Base-by-base conservation (phyloP, 35 echinoderm and acorn worm species). In the Apostichopus californicus region DNA sequence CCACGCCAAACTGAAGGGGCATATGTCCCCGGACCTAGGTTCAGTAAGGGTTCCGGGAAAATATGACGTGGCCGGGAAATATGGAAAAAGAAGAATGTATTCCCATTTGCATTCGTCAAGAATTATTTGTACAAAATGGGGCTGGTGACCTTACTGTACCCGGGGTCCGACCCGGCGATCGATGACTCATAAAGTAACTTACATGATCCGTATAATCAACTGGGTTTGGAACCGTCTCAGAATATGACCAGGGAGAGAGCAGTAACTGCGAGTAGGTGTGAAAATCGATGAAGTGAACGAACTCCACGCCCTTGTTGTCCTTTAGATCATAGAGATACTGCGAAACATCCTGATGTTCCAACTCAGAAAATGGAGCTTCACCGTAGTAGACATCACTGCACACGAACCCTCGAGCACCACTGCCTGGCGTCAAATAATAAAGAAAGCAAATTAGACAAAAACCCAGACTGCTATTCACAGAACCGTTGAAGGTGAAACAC, bases 181-280 rank as follows among this genome's bases (percentile, higher is more conserved):
- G 34, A 46, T 46, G 34, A 46, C 34, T 46, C 34, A 2, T 46
- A 46, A 46, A 46, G 12, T 61, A 85, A 59, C 90, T 92, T 87
- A 95, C 94, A n/a, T 95, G 94, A 55, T 93, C 92, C 5, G 17
- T 24, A n/a, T 9, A 8, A 9, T 96, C 95, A 5, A 83, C 54
- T 77, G 95, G 95, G 9, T 92, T 68, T 3, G 75, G 79, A 5
- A 87, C 88, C 22, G 68, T 71, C 6, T 59, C 66, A 1, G 92
- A 94, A 75, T 96, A 96, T 0, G 92, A 93, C 95, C 95, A 96
- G 0, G 95, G 95, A 1, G 77, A 55, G 12, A 96, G 84, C 55
- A 94, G 90, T 21, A 94, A 86, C 55, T 96, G 95, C 15, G 92
- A 93, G 92, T 96, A 96, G 46, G 88, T 87, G 73, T 96, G 95